Evolutionary conservation across 2,888 invertebrate genomes (phyloP).

Genomic region (Parnassius glacialis): DNA sequence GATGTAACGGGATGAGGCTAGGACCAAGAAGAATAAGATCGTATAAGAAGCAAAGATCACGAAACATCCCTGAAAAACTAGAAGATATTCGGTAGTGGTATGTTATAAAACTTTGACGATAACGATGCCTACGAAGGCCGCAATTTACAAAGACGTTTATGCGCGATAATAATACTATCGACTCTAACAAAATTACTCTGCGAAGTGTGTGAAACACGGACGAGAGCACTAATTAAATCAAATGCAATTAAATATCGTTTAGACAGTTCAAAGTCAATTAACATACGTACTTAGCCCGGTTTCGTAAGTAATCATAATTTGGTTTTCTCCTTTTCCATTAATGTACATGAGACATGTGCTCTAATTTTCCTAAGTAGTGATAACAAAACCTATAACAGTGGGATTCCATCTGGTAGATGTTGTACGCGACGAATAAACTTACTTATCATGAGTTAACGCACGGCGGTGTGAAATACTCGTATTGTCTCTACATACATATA

Average conservation of each 20-base stretch:
- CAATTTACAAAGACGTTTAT: conserved; percentile 8
- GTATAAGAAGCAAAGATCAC: too few relatives aligned
- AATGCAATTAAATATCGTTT: conserved; percentile 22
- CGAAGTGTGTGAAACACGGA: conserved; percentile 5
- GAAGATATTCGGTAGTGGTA: too few relatives aligned
- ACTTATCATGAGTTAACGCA: conserved; percentile 47
- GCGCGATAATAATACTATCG: conserved; percentile 9
- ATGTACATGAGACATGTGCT: conserved; percentile 23
- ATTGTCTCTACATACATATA: conserved; percentile 40
- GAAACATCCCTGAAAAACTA: too few relatives aligned
- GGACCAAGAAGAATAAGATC: too few relatives aligned
- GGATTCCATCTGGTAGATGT: conserved; percentile 17
- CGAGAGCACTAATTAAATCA: conserved; percentile 8
- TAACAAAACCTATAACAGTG: conserved; percentile 31
- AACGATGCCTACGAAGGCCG: too few relatives aligned
- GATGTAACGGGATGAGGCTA: too few relatives aligned
- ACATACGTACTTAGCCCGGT: neutral
- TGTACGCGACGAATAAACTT: conserved; percentile 31
- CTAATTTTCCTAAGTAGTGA: conserved; percentile 39
- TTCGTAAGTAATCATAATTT: conserved; percentile 21
- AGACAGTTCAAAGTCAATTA: conserved; percentile 16
- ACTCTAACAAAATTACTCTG: conserved; percentile 3
- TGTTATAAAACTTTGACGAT: too few relatives aligned
- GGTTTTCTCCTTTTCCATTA: conserved; percentile 15
- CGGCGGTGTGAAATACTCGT: conserved; percentile 42